A percentile compares a stretch with the other conserved stretches of the same genome.
Evolutionary conservation across 1,140 invertebrate species (phyloP).

Genomic region (Polypedilum vanderplanki): DNA sequence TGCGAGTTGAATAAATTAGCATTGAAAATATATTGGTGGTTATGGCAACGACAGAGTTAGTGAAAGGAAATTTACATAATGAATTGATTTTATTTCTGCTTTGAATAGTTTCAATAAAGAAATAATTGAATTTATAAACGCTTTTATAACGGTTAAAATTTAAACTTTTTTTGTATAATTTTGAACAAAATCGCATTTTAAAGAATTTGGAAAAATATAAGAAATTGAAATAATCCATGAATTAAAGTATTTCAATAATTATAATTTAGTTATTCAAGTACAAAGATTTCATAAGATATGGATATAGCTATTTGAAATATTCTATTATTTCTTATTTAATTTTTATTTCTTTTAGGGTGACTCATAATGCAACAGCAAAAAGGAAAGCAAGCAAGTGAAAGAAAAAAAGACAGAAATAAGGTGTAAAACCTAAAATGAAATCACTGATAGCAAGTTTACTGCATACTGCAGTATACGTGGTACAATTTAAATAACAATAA

Average conservation of each 20-base stretch:
- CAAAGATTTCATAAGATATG: too few species aligned
- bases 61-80: not conserved
- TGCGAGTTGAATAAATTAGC: slow-evolving; percentile 12
- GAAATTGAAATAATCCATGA: too few species aligned
- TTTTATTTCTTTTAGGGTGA: not conserved
- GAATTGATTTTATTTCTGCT: not conserved
- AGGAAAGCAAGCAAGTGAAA: not conserved
- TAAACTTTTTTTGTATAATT: too few species aligned
- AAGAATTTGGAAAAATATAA: too few species aligned
- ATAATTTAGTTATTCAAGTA: too few species aligned
- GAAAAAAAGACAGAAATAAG: too few species aligned
- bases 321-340: too few species aligned
- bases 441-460: not conserved
- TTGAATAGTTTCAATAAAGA: not conserved
- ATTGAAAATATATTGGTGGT: slow-evolving; percentile 4
- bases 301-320: too few species aligned
- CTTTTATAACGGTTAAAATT: too few species aligned
- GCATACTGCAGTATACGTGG: not conserved
- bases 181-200: too few species aligned
- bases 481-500: slow-evolving; percentile 1
- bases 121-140: too few species aligned
- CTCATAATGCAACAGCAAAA: not conserved
- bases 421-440: not conserved
- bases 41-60: not conserved
- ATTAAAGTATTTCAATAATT: too few species aligned